Percentiles rank a stretch among this genome's conserved stretches.
These are phyloP conservation scores for Muscicapa striata DNA, from an alignment of 2,797 vertebrate genomes.

Conservation along the genomic window DNA sequence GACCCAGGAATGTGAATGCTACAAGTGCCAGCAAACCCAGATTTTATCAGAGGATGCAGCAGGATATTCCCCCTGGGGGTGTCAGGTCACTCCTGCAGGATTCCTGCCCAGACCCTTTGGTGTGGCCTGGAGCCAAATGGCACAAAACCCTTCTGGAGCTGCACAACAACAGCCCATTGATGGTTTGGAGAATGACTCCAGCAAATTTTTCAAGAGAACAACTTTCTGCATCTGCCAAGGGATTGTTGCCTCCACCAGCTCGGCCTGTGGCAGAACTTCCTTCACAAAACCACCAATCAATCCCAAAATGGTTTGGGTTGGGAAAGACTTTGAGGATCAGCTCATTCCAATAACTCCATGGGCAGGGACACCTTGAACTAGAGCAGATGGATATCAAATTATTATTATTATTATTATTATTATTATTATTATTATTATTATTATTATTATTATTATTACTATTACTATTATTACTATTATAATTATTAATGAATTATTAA, in stretches of 20 bases:
- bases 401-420: no score
- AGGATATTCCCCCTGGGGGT: no score
- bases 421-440: no score
- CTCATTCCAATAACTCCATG: background rate
- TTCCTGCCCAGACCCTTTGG: background rate
- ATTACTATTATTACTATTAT: no score
- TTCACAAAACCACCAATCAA: background rate
- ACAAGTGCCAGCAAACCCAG: background rate
- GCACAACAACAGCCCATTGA: background rate
- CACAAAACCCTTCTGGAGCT: background rate
- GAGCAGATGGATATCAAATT: background rate
- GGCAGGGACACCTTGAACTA: background rate
- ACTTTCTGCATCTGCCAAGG: background rate
- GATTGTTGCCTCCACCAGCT: background rate
- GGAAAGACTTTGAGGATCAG: background rate
- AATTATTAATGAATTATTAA: no score
- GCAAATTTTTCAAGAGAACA: background rate
- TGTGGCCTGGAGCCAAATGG: background rate
- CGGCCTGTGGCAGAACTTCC: background rate
- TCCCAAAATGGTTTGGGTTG: no score
- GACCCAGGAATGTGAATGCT: rapidly evolving
- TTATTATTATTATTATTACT: no score
- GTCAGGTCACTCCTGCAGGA: background rate
- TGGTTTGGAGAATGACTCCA: background rate
- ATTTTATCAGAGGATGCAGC: background rate